Evolutionary conservation across 2,888 invertebrate genomes (phyloP).

Genomic region (Lumbricus terrestris): DNA sequence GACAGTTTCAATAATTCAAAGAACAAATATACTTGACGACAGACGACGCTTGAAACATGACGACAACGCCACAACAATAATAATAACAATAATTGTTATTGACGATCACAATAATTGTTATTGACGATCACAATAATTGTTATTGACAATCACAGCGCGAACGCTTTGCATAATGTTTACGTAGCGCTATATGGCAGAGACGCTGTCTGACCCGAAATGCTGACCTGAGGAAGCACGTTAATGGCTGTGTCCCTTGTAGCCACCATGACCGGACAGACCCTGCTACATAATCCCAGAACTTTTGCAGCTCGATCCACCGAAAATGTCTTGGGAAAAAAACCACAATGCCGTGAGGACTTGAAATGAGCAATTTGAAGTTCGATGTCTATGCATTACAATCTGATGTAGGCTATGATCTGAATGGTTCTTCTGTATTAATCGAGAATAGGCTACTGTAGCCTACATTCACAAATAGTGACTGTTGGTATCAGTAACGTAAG

Average conservation of each 20-base stretch:
- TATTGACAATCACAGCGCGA: background rate
- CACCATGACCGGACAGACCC: background rate
- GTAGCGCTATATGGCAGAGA: background rate
- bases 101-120: too few species aligned
- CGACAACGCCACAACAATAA: too few species aligned
- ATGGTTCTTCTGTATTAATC: too few species aligned
- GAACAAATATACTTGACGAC: too few species aligned
- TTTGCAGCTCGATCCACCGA: background rate
- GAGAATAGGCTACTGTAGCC: too few species aligned
- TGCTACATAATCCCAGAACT: background rate
- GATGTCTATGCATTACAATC: background rate
- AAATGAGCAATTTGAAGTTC: background rate
- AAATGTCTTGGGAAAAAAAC: background rate
- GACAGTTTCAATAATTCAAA: too few species aligned
- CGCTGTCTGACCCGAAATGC: background rate
- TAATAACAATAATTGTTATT: too few species aligned
- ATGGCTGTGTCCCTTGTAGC: background rate
- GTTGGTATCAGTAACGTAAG: too few species aligned
- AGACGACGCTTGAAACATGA: too few species aligned
- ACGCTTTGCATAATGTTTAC: background rate
- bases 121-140: background rate
- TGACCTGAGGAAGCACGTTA: background rate
- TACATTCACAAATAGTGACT: too few species aligned
- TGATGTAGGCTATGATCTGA: too few species aligned
- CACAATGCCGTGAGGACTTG: background rate